Evolutionary conservation across 2,797 vertebrate genomes (phyloP).

Genomic region (Poecilia picta): DNA sequence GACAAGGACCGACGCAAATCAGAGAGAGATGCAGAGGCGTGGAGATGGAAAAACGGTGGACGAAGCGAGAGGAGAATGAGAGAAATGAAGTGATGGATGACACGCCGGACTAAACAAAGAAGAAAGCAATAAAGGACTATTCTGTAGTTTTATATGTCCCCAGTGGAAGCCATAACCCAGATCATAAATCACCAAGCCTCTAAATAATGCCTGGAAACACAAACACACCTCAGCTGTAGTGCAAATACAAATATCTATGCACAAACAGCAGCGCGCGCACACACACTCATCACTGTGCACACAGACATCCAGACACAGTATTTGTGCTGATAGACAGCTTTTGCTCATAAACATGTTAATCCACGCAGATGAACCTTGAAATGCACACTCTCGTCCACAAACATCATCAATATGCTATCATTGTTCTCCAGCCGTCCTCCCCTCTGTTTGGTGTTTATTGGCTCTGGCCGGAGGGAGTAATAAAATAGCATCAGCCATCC

Average conservation of each 20-base stretch:
- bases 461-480: slow-evolving; percentile 68
- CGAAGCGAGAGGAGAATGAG: slow-evolving; percentile 20
- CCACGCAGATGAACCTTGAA: background rate
- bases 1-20: slow-evolving; percentile 48
- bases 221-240: slow-evolving; percentile 28
- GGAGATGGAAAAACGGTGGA: slow-evolving; percentile 14
- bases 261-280: background rate
- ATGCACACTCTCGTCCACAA: slow-evolving; percentile 34
- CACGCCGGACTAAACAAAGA: slow-evolving; percentile 66
- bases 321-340: slow-evolving; percentile 47
- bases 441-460: slow-evolving; percentile 70
- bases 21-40: slow-evolving; percentile 29
- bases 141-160: slow-evolving; percentile 77
- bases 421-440: slow-evolving; percentile 75
- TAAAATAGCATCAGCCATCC: slow-evolving; percentile 64
- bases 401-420: slow-evolving; percentile 74
- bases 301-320: slow-evolving; percentile 21
- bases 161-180: slow-evolving; percentile 64
- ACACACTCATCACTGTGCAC: slow-evolving; percentile 7
- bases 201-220: slow-evolving; percentile 62
- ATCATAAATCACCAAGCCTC: slow-evolving; percentile 73
- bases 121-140: slow-evolving; percentile 75
- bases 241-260: slow-evolving; percentile 25
- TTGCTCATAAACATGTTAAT: slow-evolving; percentile 29
- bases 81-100: slow-evolving; percentile 65